These are phyloP conservation scores for Indicator indicator DNA, from an alignment of 2,113 vertebrate species.

Conservation along the genomic window DNA sequence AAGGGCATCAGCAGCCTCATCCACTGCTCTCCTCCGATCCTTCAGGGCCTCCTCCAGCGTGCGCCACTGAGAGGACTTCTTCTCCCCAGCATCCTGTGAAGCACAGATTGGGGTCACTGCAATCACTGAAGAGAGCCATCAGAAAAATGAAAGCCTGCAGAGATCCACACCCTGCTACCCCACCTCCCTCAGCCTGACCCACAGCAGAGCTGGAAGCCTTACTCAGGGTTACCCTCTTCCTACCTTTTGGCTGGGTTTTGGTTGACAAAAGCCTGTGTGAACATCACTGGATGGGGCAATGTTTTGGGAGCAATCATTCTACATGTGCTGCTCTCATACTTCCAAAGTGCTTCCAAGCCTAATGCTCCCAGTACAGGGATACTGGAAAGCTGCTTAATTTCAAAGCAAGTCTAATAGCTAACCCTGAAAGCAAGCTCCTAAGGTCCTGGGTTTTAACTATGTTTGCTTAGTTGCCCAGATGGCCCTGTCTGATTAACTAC, in stretches of 20 bases:
- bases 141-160: background rate
- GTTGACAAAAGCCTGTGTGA: background rate
- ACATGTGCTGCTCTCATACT: background rate
- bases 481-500: background rate
- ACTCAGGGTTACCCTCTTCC: background rate
- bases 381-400: background rate
- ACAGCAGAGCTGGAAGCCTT: background rate
- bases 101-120: background rate
- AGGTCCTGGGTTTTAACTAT: background rate
- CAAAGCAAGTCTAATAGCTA: background rate
- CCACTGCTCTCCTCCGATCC: slow-evolving; percentile 82
- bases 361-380: background rate
- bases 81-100: slow-evolving; percentile 79
- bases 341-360: background rate
- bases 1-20: slow-evolving; percentile 85
- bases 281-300: background rate
- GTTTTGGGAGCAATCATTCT: background rate
- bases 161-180: background rate
- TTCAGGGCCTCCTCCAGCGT: slow-evolving; percentile 87
- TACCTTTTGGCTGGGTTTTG: background rate
- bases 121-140: no score
- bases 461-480: background rate
- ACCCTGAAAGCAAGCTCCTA: background rate
- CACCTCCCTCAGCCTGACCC: background rate
- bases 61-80: slow-evolving; percentile 90